Conservation (phyloP, 1,140 invertebrate genomes). For the Heliothis virescens region DNA sequence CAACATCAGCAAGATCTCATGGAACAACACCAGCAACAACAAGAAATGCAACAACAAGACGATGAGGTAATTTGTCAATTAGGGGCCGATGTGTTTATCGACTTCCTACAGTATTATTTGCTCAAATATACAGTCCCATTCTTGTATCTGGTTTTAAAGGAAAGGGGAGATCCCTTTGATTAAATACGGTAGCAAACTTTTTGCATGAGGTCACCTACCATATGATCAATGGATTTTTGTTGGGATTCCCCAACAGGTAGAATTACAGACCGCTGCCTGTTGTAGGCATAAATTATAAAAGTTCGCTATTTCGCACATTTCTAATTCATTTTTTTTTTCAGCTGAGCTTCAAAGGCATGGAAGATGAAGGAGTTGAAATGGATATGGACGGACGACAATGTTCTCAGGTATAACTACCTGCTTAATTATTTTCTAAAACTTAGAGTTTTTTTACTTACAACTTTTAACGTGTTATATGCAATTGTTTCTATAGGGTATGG, state of each 20-base stretch:
- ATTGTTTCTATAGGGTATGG: constrained; percentile 72
- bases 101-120: neutral
- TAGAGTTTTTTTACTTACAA: neutral
- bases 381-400: constrained; percentile 82
- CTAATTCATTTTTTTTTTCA: constrained; percentile 54
- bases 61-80: constrained; percentile 63
- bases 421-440: neutral
- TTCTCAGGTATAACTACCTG: constrained; percentile 69
- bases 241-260: too few species aligned
- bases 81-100: neutral
- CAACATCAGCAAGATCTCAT: constrained; percentile 80
- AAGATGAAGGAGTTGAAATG: constrained; percentile 83
- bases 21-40: constrained; percentile 82
- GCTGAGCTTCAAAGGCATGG: constrained; percentile 84
- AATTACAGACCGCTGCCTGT: too few species aligned
- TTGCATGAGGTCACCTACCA: too few species aligned
- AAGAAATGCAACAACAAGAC: constrained; percentile 77
- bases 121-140: too few species aligned
- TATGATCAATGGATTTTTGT: too few species aligned
- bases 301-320: neutral
- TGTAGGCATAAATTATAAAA: too few species aligned
- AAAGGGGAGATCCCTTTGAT: too few species aligned
- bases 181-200: too few species aligned
- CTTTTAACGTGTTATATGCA: neutral
- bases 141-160: too few species aligned